phyloP scores from a whole-genome alignment of 2,888 invertebrate species.

The Eupithecia abbreviata region DNA sequence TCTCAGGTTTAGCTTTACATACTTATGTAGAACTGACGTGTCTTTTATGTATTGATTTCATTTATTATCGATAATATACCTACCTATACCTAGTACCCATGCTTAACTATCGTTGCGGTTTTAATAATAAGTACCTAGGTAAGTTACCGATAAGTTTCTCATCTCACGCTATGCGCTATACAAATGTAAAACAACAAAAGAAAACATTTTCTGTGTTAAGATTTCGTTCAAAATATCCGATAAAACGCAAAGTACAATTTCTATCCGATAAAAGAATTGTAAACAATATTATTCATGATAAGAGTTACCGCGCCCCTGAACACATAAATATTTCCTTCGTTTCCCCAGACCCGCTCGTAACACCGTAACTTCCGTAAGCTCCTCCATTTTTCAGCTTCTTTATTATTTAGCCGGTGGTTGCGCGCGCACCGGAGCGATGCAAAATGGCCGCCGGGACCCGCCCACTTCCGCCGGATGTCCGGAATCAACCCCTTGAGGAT shows the following conservation, averaged over 20 bases:
- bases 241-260: neutral
- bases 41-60: neutral
- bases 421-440: slow-evolving; percentile 62
- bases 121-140: neutral
- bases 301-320: slow-evolving; percentile 14
- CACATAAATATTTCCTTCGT: slow-evolving; percentile 15
- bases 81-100: neutral
- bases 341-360: slow-evolving; percentile 28
- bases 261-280: slow-evolving; percentile 14
- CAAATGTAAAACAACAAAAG: neutral
- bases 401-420: slow-evolving; percentile 53
- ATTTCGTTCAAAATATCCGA: neutral
- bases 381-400: slow-evolving; percentile 49
- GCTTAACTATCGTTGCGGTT: neutral
- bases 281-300: slow-evolving; percentile 18
- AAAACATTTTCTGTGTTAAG: neutral
- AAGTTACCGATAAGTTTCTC: neutral
- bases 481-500: slow-evolving; percentile 49
- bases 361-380: slow-evolving; percentile 43
- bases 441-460: slow-evolving; percentile 73
- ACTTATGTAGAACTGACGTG: neutral
- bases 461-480: slow-evolving; percentile 80
- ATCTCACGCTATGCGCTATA: neutral
- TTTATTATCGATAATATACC: neutral
- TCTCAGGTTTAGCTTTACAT: neutral